Base-by-base conservation (phyloP, 2,797 vertebrate species). In the Paguma larvata region DNA sequence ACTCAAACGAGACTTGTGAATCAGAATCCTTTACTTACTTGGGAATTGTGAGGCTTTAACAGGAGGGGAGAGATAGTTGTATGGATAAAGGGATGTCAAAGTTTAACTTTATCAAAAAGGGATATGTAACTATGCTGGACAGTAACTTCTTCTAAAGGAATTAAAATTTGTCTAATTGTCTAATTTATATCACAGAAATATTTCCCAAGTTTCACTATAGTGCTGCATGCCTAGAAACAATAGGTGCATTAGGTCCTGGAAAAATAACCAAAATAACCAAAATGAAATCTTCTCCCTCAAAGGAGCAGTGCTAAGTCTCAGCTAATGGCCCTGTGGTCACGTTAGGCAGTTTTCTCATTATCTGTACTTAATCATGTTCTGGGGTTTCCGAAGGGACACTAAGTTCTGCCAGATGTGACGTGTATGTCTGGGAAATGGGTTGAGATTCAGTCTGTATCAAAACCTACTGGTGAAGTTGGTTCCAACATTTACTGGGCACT, bases 231-330 rank as follows among this genome's bases (percentile, higher is more conserved):
- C 68, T 89, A 77, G 77, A 96, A 63, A 91, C 59, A 86, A 84
- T 32, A 89, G 5, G 59, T 83, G 18, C 51, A 41, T 84, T 53
- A 44, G 34, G 80, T 90, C 27, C 48, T 79, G 32, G 75, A 63
- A 97, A 96, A 96, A 91, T 83, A 82, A 87, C 32, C 67, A 97
- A 96, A 96, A 91, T 83, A 82, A 87, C 32, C 67, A 38, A 62
- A 93, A 44, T 92, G 48, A 85, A 94, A 67, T 70, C 41, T 72
- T 83, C n/a, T n/a, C 10, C 73, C 67, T 75, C 46, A 14, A 65
- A 95, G 32, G 56, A 82, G 65, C 19, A 44, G 75, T 34, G 7
- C 48, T 41, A 65, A 41, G n/a, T 91, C 63, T 92, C 65, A 88
- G 34, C 83, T 23, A 53, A 77, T 34, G 41, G n/a, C 65, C 56